Base-by-base conservation (phyloP, 2,888 invertebrate species). In the Aproaerema taeniolella region DNA sequence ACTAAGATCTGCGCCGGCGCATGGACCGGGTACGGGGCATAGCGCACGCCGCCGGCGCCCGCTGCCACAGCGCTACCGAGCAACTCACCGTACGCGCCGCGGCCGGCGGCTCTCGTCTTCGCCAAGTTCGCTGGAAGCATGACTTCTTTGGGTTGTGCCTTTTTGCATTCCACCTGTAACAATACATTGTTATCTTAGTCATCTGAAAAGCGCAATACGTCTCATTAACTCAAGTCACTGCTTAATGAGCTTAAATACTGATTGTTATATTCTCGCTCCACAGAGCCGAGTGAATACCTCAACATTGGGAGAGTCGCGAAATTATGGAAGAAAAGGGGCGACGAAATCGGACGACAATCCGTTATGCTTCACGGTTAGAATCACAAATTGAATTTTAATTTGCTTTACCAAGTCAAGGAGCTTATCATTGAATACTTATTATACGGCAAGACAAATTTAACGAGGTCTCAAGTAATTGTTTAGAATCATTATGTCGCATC, bases 61-160 rank as follows among this genome's bases (percentile, higher is more conserved):
- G 88, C 77, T 77, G 87, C 74, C 81, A 90, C 87, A 77, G 88
- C 88, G 86, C 91, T 90, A 88, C 93, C 92, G 91, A 95, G 92
- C 91, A 95, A 96, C 96, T 96, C 96, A 97, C 96, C 96, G 92
- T 96, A 97, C 89, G 96, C 95, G 88, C 96, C 95, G 88, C 96
- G 93, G 66, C 95, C 95, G 68, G 96, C 95, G 80, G 96, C 96
- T 82, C 96, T 92, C 88, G 96, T 96, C 91, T 96, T 96, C 72
- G 96, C 96, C 89, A 96, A 88, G 87, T 96, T 96, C 63, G 96
- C 95, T 68, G 99, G 99, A 75, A 99, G 92, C 99, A 99, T 99
- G 69, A 99, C 99, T 91, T 99, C 99, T 90, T 99, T 99, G 53
- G 99, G 99, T 89, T 99, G 99, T 74, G 99, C 99, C 89, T 99